Base-by-base conservation (phyloP, 2,888 invertebrate species). In the Enchytraeus crypticus region DNA sequence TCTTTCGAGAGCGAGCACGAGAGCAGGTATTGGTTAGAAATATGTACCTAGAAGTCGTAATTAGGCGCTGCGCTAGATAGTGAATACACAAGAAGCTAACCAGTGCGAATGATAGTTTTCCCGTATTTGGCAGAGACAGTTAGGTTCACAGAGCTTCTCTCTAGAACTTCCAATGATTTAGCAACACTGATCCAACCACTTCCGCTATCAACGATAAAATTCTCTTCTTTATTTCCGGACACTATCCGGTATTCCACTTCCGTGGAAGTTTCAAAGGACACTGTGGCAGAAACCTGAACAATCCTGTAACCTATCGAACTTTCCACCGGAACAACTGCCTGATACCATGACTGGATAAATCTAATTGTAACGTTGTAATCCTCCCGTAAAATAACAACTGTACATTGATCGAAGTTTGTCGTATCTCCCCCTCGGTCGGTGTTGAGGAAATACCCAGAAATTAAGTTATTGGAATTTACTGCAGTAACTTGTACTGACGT, bases 271-370 rank as follows among this genome's bases (percentile, higher is more conserved):
- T 38, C 38, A 38, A 8, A 8, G 18, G 8, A 38, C 38, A 18
- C 77, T n/a, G 84, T 88, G 0, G 93, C 92, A 4, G 86, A 84
- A 18, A 95, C 81, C 0, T 88, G 88, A 83, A 89, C 87, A 8
- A 93, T 86, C 67, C 85, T 87, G 0, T 89, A 88, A 62, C 87
- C 88, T 0, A 88, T 84, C 0, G 88, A 88, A 77, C 91, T 89
- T 74, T 92, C 92, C 80, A 95, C 95, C 60, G 85, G 84, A 0
- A 95, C 86, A 66, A 86, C 85, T 0, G 90, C 92, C 47, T 61
- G 18, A 76, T 95, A 38, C 8, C 18, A 38, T 8, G 38, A 38
- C 38, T 38, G 38, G 18, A 11, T 38, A 18, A 38, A 38, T 11
- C 11, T 11, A 11, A 38, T 38, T 18, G 38, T 38, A 38, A 18